A percentile compares a stretch with the other conserved stretches of the same genome.
Conservation (phyloP, 2,113 vertebrate genomes). For the Gavia stellata region DNA sequence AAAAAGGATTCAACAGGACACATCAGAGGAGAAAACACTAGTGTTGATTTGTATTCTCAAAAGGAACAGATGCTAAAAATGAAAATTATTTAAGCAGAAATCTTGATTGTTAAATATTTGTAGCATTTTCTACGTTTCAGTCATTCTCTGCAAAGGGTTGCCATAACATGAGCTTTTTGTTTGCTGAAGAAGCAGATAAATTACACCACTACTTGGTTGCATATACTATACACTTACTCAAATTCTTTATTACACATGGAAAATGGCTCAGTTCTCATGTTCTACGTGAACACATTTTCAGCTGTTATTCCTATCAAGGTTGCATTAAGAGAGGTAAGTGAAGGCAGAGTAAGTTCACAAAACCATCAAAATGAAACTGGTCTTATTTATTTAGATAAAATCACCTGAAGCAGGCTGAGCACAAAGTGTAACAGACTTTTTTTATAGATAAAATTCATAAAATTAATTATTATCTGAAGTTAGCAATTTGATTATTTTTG, state of each 20-base stretch:
- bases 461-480: not conserved
- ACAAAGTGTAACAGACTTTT: not conserved
- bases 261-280: not conserved
- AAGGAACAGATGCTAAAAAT: not conserved
- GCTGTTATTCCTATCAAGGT: not conserved
- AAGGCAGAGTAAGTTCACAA: not conserved
- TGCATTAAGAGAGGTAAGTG: not conserved
- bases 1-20: not conserved
- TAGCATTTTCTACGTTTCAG: not conserved
- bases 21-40: not conserved
- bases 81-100: not conserved
- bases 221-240: not conserved
- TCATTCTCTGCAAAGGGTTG: not conserved
- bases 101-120: not conserved
- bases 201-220: not conserved
- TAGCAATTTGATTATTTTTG: not conserved
- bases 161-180: constrained; percentile 6
- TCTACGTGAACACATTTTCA: not conserved
- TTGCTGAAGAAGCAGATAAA: not conserved
- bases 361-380: not conserved
- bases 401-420: not conserved
- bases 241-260: not conserved
- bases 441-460: not conserved
- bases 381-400: not conserved
- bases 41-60: not conserved